Evolutionary conservation across 2,888 invertebrate genomes (phyloP), one percentile per base, ranked within the genome.

Genomic region (Mayetiola destructor): DNA sequence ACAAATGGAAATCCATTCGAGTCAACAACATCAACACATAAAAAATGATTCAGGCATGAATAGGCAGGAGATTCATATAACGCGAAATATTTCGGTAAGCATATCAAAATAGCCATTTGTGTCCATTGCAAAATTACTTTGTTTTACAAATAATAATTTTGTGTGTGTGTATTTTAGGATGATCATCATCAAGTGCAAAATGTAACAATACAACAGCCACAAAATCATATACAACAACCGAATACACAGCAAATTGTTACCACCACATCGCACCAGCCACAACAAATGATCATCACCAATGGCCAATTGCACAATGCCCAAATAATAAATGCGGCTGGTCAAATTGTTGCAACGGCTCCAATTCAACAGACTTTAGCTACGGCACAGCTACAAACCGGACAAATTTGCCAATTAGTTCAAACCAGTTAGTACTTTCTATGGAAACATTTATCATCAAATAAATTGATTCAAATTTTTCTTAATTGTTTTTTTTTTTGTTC

Each of bases 261-360:
- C 55, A 58, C 55, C 29, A 9, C 55, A 37, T 52, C 60, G 3
- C 53, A 53, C 6, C 59, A 59, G 37, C 27, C 58, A 8, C 61
- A 60, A 14, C 60, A 72, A 64, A 68, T 72, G 59, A 68, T 73
- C 2, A 62, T 73, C 55, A 69, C 72, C 4, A 64, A 63, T 59
- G 61, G 63, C 14, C 62, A 63, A 57, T 56, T 62, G 18, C 62
- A 63, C 42, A 73, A 72, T 62, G 70, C 70, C 4, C 72, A 72
- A 59, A 67, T 72, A 4, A 66, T 73, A 48, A 72, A 71, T 48
- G 57, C 56, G 4, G 67, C 71, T 4, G 67, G 69, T 4, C 73
- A 73, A 62, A 67, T 72, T 53, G 66, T 72, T 6, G 65, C 67
- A 18, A 61, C 62, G 3, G 64, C 66, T 55, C 61, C 64, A 18